Percentiles rank a stretch among this genome's conserved stretches.
Evolutionary conservation across 2,797 vertebrate species (phyloP).

Genomic region (Ateles fusciceps): DNA sequence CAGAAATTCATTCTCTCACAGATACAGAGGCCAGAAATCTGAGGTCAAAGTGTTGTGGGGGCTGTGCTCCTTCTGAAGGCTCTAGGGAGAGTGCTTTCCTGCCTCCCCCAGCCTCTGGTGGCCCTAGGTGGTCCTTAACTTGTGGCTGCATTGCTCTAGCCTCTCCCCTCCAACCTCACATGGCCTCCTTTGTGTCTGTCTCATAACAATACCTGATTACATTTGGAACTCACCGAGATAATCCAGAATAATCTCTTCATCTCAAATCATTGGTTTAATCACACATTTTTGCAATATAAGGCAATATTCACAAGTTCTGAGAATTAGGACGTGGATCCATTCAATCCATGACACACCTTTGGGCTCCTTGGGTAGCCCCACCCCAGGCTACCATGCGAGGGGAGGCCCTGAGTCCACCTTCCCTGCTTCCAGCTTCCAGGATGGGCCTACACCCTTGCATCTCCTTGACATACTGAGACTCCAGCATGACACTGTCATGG

Average conservation of each 20-base stretch:
- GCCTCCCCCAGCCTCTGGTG: background rate
- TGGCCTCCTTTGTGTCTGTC: background rate
- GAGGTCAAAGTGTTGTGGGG: background rate
- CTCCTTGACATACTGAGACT: background rate
- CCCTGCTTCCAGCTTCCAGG: background rate
- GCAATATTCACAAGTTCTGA: background rate
- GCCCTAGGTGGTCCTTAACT: background rate
- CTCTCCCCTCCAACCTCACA: background rate
- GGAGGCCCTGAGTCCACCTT: background rate
- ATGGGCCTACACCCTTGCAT: background rate
- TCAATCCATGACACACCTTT: background rate
- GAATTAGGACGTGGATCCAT: background rate
- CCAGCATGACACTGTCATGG: background rate
- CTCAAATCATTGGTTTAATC: slow-evolving; percentile 19
- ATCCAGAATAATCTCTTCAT: background rate
- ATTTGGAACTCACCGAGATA: background rate
- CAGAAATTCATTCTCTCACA: background rate
- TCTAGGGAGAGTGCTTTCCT: background rate
- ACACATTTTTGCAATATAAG: background rate
- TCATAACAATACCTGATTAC: background rate
- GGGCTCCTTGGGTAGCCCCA: background rate
- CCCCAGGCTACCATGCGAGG: background rate
- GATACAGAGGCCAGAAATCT: background rate
- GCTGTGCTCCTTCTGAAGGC: background rate
- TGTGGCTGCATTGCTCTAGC: background rate